Evolutionary conservation across 1,140 invertebrate genomes (phyloP).

Genomic region (Galleria mellonella): DNA sequence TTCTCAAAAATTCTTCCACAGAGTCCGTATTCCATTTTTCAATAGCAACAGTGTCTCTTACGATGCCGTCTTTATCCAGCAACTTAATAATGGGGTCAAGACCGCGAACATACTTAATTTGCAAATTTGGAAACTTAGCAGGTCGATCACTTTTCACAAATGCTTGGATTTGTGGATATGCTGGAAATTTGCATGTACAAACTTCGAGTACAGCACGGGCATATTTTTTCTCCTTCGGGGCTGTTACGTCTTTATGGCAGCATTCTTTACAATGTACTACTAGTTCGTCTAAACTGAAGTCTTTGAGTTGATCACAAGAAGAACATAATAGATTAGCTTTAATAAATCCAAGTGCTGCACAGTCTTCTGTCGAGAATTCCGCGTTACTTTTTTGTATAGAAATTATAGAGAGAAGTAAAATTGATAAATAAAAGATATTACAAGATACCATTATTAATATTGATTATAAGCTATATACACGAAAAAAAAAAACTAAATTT

Average conservation of each 20-base stretch:
- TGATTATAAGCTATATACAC: not conserved
- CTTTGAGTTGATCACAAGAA: constrained; percentile 88
- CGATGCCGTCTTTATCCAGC: constrained; percentile 86
- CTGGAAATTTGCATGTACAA: constrained; percentile 95
- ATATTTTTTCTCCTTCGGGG: constrained; percentile 81
- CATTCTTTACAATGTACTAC: constrained; percentile 84
- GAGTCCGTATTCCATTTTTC: constrained; percentile 98
- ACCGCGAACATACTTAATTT: constrained; percentile 92
- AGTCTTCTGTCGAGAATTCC: constrained; percentile 88
- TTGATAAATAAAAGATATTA: not conserved
- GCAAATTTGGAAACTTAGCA: constrained; percentile 90
- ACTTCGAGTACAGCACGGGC: constrained; percentile 92
- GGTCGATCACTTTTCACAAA: constrained; percentile 93
- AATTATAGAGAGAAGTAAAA: constrained; percentile 11
- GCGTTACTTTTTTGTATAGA: constrained; percentile 18
- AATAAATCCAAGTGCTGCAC: constrained; percentile 89
- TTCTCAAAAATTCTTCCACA: constrained; percentile 94
- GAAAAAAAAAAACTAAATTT: not conserved
- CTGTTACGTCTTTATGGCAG: constrained; percentile 80
- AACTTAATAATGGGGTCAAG: constrained; percentile 95
- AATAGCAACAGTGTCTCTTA: constrained; percentile 92
- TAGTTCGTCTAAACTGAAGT: constrained; percentile 83
- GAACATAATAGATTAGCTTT: constrained; percentile 91
- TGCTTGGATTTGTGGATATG: constrained; percentile 96
- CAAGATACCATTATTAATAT: too few species aligned